phyloP scores from a whole-genome alignment of 2,797 vertebrate species.

The Limosa lapponica region DNA sequence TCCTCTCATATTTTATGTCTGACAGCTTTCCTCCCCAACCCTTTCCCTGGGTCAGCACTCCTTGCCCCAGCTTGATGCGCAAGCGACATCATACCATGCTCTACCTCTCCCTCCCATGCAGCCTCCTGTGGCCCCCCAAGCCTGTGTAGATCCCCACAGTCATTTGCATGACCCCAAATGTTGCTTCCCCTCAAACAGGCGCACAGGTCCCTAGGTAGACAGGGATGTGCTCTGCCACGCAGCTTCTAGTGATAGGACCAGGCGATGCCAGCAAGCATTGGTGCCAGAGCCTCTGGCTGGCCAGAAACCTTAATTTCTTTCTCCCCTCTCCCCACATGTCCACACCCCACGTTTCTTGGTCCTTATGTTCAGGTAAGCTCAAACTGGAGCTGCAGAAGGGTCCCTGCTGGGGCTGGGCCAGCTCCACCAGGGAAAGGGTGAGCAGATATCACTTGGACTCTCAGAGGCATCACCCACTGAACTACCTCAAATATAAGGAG shows the following conservation, averaged over 20 bases:
- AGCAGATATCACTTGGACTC: neutral
- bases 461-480: neutral
- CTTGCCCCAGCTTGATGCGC: neutral
- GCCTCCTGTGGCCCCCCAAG: neutral
- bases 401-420: neutral
- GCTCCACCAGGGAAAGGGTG: neutral
- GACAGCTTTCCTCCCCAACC: neutral
- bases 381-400: neutral
- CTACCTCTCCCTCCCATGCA: neutral
- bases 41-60: too few relatives aligned
- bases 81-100: neutral
- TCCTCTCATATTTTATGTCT: neutral
- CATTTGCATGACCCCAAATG: neutral
- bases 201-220: accelerated
- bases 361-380: neutral
- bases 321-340: neutral
- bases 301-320: neutral
- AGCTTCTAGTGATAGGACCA: neutral
- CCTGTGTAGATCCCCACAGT: neutral
- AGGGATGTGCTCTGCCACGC: accelerated
- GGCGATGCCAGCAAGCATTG: accelerated
- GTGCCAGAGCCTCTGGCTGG: accelerated
- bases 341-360: neutral
- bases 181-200: neutral
- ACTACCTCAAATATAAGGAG: neutral